Evolutionary conservation across 1,140 invertebrate species (phyloP).

Genomic region (Sarcophaga bullata): DNA sequence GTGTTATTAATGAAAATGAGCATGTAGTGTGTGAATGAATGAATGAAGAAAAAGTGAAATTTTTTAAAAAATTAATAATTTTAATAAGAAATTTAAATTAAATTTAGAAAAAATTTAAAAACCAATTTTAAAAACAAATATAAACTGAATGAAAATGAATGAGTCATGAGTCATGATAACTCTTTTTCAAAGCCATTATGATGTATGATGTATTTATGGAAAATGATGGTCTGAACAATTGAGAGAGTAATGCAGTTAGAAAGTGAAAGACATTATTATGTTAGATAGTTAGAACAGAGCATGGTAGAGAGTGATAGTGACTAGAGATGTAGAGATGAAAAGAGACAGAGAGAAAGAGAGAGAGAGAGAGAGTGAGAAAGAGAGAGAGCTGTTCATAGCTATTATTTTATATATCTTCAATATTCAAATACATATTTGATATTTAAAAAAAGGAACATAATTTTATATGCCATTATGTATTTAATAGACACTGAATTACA

Average conservation of each 20-base stretch:
- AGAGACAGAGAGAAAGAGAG: no score
- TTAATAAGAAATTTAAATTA: not conserved
- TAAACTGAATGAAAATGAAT: no score
- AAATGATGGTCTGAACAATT: not conserved
- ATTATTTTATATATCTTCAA: slow-evolving; percentile 1
- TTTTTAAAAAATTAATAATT: not conserved
- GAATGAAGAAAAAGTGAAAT: not conserved
- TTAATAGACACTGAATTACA: slow-evolving; percentile 3
- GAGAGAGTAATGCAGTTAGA: slow-evolving; percentile 46
- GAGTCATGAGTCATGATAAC: no score
- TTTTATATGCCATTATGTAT: not conserved
- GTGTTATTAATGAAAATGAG: not conserved
- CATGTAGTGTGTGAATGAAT: not conserved
- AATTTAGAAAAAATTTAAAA: not conserved
- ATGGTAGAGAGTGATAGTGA: no score
- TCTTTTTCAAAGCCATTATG: no score
- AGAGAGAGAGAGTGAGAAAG: slow-evolving; percentile 47
- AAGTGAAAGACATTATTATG: slow-evolving; percentile 28
- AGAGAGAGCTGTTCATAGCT: slow-evolving; percentile 45
- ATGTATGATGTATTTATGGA: no score
- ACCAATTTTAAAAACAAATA: no score
- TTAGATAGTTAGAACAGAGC: no score
- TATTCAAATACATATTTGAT: slow-evolving; percentile 14
- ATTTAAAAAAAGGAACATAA: not conserved
- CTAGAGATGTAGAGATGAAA: not conserved